Conservation (phyloP, 2,113 vertebrate species). For the Nesoenas mayeri region DNA sequence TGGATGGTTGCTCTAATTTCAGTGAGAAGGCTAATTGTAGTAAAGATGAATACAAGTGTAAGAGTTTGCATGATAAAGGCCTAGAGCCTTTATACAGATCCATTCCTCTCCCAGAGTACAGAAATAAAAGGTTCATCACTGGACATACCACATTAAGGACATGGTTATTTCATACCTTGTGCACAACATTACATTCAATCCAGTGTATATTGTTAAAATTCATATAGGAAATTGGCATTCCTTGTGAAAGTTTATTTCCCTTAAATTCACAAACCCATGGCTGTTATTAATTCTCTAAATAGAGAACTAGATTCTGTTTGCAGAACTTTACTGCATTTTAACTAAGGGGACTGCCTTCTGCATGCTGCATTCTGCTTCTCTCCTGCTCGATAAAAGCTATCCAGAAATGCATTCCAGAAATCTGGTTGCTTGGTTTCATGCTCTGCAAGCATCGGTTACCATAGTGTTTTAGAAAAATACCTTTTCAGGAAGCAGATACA, state of each 20-base stretch:
- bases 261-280: background rate
- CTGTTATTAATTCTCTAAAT: background rate
- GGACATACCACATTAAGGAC: background rate
- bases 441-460: background rate
- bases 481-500: constrained; percentile 15
- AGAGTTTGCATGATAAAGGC: background rate
- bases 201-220: background rate
- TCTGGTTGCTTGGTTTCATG: constrained; percentile 41
- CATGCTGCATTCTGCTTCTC: background rate
- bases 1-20: background rate
- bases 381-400: background rate
- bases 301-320: background rate
- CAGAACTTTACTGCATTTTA: background rate
- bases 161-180: background rate
- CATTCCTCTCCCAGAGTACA: background rate
- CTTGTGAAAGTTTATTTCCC: background rate
- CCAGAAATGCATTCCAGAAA: constrained; percentile 34
- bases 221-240: background rate
- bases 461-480: constrained; percentile 44
- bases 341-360: background rate
- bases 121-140: background rate
- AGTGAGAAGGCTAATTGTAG: background rate
- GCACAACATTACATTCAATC: background rate
- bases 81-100: background rate
- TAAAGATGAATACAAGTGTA: background rate